Conservation (phyloP, 2,113 vertebrate genomes). For the Menidia beryllina region DNA sequence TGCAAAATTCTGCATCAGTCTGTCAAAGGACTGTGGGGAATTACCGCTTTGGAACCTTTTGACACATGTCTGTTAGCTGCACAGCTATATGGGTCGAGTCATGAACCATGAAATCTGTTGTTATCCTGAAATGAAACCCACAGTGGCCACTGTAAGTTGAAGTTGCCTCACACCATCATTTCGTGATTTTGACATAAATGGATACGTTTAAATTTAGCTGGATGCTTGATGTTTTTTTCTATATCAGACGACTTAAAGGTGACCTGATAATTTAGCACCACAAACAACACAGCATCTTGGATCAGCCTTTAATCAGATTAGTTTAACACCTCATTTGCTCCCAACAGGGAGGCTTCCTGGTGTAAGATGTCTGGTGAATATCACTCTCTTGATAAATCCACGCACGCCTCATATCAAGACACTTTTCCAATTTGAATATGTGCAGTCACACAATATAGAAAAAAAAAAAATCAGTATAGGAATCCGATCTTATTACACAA, state of each 20-base stretch:
- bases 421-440: background rate
- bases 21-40: slow-evolving; percentile 25
- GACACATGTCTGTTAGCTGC: slow-evolving; percentile 35
- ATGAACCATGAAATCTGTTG: slow-evolving; percentile 19
- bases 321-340: slow-evolving; percentile 24
- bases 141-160: too few relatives aligned
- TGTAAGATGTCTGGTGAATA: background rate
- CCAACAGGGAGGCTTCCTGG: background rate
- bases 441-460: background rate
- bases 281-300: background rate
- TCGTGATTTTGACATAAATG: background rate
- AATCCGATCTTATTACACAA: background rate
- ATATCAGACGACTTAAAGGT: background rate
- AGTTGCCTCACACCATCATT: too few relatives aligned
- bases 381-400: background rate
- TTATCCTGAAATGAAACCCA: slow-evolving; percentile 18
- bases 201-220: background rate
- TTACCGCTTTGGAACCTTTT: slow-evolving; percentile 35
- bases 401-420: background rate
- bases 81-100: slow-evolving; percentile 35
- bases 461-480: too few relatives aligned
- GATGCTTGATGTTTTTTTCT: background rate
- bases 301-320: slow-evolving; percentile 8
- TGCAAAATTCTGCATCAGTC: background rate
- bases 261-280: background rate